Conservation (phyloP, 2,113 vertebrate species). For the Myotis davidii region DNA sequence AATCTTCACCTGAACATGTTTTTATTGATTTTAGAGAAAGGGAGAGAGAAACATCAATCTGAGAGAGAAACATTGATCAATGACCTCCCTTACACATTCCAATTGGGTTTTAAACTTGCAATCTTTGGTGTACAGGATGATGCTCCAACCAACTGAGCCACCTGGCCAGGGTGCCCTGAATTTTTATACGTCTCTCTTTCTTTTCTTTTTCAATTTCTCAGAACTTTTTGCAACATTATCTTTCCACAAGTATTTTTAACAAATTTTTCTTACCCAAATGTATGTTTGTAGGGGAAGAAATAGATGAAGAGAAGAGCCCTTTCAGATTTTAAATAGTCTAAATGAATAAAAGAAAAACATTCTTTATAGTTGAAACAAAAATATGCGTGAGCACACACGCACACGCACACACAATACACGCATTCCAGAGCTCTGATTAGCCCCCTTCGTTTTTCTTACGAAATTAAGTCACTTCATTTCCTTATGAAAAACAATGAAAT, state of each 20-base stretch:
- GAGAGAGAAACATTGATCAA: not conserved
- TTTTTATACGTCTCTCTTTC: not conserved
- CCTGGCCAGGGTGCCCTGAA: not conserved
- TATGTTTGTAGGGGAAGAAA: not conserved
- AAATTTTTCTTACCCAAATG: not conserved
- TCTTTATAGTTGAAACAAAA: not conserved
- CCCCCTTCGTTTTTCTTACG: not conserved
- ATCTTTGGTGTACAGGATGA: not conserved
- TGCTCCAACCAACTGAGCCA: not conserved
- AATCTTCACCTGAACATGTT: not conserved
- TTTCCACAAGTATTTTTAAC: slow-evolving; percentile 20
- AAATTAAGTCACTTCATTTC: slow-evolving; percentile 19
- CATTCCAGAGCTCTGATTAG: not conserved
- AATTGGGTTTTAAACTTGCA: not conserved
- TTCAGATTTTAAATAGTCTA: not conserved
- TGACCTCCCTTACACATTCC: not conserved
- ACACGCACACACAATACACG: not conserved
- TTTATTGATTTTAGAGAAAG: not conserved
- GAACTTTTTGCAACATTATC: slow-evolving; percentile 12
- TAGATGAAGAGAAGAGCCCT: not conserved
- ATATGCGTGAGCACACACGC: no score
- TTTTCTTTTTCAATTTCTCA: slow-evolving; percentile 39
- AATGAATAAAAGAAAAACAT: not conserved
- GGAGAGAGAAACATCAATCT: not conserved
- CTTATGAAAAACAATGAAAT: not conserved